Evolutionary conservation across 2,888 invertebrate genomes (phyloP).

Genomic region (Caenorhabditis sp.): DNA sequence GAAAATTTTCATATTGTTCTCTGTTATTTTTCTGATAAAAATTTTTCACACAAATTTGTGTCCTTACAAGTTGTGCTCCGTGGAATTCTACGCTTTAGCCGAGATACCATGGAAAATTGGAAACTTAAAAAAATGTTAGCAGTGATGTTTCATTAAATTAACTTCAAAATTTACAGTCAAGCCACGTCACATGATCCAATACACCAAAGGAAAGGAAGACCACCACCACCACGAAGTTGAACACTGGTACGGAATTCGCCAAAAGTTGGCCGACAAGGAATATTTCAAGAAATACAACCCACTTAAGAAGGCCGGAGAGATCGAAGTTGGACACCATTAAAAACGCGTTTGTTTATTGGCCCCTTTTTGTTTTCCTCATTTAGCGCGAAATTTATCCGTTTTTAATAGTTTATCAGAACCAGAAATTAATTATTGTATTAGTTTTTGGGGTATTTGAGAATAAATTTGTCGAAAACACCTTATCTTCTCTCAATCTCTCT

Average conservation of each 20-base stretch:
- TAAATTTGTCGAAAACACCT: conserved; percentile 37
- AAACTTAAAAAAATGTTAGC: not conserved
- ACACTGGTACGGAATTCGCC: conserved; percentile 68
- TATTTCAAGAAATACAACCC: conserved; percentile 68
- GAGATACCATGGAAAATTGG: too few species aligned
- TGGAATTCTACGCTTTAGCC: too few species aligned
- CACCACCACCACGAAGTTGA: conserved; percentile 67
- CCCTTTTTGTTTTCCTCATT: conserved; percentile 13
- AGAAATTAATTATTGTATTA: conserved; percentile 22
- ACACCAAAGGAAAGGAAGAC: conserved; percentile 65
- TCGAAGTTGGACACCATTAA: conserved; percentile 63
- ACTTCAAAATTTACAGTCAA: conserved; percentile 49
- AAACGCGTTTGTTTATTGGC: conserved; percentile 24
- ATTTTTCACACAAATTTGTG: too few species aligned
- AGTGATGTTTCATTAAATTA: not conserved
- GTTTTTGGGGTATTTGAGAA: conserved; percentile 43
- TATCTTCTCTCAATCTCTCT: not conserved
- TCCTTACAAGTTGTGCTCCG: too few species aligned
- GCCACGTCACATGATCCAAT: conserved; percentile 63
- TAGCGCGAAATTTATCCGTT: conserved; percentile 9
- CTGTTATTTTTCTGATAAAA: too few species aligned
- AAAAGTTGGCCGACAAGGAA: conserved; percentile 64
- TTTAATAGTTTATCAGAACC: conserved; percentile 19
- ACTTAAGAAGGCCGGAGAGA: conserved; percentile 61
- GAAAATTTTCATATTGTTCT: too few species aligned